Evolutionary conservation across 2,888 invertebrate genomes (phyloP), one percentile per base, ranked within the genome.

Genomic region (Apoda limacodes): DNA sequence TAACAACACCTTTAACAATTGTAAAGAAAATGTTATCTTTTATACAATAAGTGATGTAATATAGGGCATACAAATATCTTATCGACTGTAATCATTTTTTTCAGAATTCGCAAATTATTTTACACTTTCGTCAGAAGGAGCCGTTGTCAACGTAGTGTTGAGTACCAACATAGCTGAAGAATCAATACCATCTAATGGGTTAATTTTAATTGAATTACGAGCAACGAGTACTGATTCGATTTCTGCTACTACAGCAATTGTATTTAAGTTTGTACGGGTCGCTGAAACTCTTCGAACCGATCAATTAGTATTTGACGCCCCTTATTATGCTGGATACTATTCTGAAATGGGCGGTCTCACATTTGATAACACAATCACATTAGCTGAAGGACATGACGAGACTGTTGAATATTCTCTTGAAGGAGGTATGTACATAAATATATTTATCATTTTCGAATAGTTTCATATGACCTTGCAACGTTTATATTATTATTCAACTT

Each of bases 21-120:
- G n/a, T n/a, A n/a, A n/a, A n/a, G n/a, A n/a, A n/a, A n/a, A n/a
- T n/a, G n/a, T n/a, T n/a, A n/a, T n/a, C n/a, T n/a, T n/a, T n/a
- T n/a, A n/a, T n/a, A n/a, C n/a, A n/a, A n/a, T n/a, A n/a, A n/a
- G n/a, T n/a, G n/a, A n/a, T n/a, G n/a, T n/a, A n/a, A n/a, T n/a
- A n/a, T n/a, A n/a, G n/a, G n/a, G n/a, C n/a, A n/a, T n/a, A n/a
- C n/a, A n/a, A n/a, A n/a, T n/a, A n/a, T n/a, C n/a, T n/a, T n/a
- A n/a, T n/a, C n/a, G n/a, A n/a, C n/a, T n/a, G n/a, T n/a, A n/a
- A n/a, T n/a, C n/a, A n/a, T n/a, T n/a, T 5, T 1, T 42, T 46
- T 9, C 37, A 53, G 53, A 44, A 13, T 34, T 50, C 2, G 24
- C 34, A 4, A 25, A n/a, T 6, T 46, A 37, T 39, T 54, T 54